Evolutionary conservation across 2,113 vertebrate genomes (phyloP).

Genomic region (Apus apus): DNA sequence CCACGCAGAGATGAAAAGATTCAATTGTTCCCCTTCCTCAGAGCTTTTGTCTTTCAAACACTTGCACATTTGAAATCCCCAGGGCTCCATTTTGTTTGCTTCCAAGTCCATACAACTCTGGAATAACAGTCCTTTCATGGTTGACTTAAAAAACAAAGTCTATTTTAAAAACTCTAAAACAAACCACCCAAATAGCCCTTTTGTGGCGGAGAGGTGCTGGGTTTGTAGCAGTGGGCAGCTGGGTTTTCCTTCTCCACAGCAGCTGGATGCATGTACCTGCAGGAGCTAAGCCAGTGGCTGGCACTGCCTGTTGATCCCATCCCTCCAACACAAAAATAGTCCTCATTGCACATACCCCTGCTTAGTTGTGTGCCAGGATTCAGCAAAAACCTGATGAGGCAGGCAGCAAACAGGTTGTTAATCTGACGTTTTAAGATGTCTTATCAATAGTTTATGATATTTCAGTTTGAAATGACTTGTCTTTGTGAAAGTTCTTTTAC

Average conservation of each 20-base stretch:
- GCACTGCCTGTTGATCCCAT: not conserved
- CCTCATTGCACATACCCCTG: not conserved
- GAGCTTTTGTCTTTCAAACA: conserved; percentile 5
- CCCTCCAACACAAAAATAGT: not conserved
- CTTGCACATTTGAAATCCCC: not conserved
- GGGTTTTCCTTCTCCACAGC: not conserved
- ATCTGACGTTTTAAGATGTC: not conserved
- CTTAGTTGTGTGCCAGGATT: not conserved
- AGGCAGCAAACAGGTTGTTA: not conserved
- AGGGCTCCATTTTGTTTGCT: conserved; percentile 19
- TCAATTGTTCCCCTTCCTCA: not conserved
- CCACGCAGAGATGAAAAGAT: not conserved
- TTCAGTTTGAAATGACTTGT: conserved; percentile 6
- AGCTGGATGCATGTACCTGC: not conserved
- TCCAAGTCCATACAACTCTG: not conserved
- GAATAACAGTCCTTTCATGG: not conserved
- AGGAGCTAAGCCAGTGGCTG: not conserved
- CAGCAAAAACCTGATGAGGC: not conserved
- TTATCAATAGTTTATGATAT: conserved; percentile 32
- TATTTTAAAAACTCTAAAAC: not conserved
- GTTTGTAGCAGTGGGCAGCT: not conserved
- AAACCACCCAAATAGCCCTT: not conserved
- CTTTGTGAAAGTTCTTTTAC: conserved; percentile 23
- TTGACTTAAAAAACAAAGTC: not conserved
- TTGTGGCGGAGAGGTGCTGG: not conserved